Percentiles rank a stretch among this genome's conserved stretches.
Conservation (phyloP, 2,888 invertebrate genomes). For the Eupsilia transversa region DNA sequence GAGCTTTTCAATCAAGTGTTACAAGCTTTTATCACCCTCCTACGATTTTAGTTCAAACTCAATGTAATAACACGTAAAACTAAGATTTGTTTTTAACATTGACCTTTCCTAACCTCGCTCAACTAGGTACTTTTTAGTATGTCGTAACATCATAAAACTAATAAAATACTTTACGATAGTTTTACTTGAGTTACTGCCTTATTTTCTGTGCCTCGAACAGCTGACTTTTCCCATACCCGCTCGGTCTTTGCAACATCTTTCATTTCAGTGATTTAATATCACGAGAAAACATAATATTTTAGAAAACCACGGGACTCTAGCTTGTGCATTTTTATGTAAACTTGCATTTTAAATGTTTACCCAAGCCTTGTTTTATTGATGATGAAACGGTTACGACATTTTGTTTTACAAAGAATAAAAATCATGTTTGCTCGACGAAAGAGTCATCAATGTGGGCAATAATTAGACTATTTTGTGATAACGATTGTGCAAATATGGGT, state of each 20-base stretch:
- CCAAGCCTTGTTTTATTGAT: slow-evolving; percentile 13
- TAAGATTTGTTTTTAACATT: slow-evolving; percentile 7
- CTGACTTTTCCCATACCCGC: slow-evolving; percentile 53
- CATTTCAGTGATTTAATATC: slow-evolving; percentile 55
- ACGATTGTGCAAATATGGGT: slow-evolving; percentile 26
- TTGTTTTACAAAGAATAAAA: slow-evolving; percentile 20
- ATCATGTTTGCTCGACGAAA: slow-evolving; percentile 28
- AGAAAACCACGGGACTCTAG: slow-evolving; percentile 15
- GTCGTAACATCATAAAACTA: slow-evolving; percentile 17
- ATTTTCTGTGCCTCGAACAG: slow-evolving; percentile 47
- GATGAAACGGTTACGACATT: slow-evolving; percentile 27
- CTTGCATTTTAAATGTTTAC: slow-evolving; percentile 21
- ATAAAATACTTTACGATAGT: slow-evolving; percentile 38
- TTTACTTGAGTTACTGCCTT: slow-evolving; percentile 39
- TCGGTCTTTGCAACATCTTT: slow-evolving; percentile 45
- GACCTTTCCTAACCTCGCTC: slow-evolving; percentile 8
- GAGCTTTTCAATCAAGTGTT: slow-evolving; percentile 31
- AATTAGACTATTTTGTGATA: slow-evolving; percentile 16
- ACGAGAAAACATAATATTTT: slow-evolving; percentile 38
- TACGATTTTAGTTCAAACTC: not conserved
- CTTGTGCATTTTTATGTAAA: slow-evolving; percentile 31
- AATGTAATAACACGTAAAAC: not conserved
- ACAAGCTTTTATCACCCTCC: slow-evolving; percentile 1
- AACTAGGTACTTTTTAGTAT: slow-evolving; percentile 4
- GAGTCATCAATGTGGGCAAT: slow-evolving; percentile 13